Evolutionary conservation across 1,140 invertebrate species (phyloP).

Genomic region (Periplaneta americana): DNA sequence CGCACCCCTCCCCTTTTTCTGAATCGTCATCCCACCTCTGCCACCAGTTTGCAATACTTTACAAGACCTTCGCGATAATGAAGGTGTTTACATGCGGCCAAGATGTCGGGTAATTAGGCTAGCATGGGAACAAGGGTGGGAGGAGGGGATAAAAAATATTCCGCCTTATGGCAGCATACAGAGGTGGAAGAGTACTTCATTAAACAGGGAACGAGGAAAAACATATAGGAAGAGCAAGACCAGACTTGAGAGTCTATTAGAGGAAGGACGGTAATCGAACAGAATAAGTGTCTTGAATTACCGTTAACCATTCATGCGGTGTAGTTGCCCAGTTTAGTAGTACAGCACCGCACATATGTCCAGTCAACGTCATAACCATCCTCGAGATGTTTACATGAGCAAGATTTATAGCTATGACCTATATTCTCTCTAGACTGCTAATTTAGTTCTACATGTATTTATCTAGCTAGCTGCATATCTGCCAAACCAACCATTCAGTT

Average conservation of each 20-base stretch:
- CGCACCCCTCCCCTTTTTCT: background rate
- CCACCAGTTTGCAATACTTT: slow-evolving; percentile 18
- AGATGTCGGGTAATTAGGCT: slow-evolving; percentile 21
- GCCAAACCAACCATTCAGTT: too few relatives aligned
- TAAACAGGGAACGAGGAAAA: too few relatives aligned
- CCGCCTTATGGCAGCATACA: background rate
- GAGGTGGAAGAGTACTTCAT: background rate
- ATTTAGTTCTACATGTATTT: too few relatives aligned
- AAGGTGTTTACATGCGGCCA: slow-evolving; percentile 28
- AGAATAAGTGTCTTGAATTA: slow-evolving; percentile 13
- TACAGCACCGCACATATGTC: too few relatives aligned
- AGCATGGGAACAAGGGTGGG: background rate
- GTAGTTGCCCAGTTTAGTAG: too few relatives aligned
- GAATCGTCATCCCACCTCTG: background rate
- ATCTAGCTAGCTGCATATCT: too few relatives aligned
- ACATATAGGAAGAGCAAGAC: background rate
- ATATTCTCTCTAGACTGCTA: too few relatives aligned
- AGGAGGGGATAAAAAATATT: background rate
- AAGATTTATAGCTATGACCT: too few relatives aligned
- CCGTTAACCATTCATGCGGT: background rate
- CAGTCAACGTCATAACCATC: too few relatives aligned
- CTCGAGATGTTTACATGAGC: too few relatives aligned
- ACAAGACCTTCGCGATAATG: slow-evolving; percentile 23
- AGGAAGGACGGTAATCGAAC: slow-evolving; percentile 3
- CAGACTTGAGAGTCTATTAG: background rate